phyloP scores from a whole-genome alignment of 2,888 invertebrate genomes.

The Chrysolina oricalcia region DNA sequence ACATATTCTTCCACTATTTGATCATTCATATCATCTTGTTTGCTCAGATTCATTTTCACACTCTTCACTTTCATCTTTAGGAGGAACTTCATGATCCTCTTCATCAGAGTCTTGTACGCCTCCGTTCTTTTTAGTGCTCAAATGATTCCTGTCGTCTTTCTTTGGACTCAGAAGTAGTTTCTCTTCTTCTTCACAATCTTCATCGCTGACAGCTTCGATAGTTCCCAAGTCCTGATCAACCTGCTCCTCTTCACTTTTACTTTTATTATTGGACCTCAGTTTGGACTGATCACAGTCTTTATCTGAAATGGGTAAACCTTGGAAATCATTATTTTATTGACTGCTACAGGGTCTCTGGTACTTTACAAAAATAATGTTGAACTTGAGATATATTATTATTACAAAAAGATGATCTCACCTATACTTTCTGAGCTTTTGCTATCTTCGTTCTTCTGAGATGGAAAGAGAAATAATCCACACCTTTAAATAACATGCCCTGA shows the following conservation, averaged over 20 bases:
- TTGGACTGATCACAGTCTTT: neutral
- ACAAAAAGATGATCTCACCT: conserved; percentile 27
- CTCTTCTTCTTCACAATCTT: conserved; percentile 45
- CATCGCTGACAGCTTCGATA: conserved; percentile 45
- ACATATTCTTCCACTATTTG: neutral
- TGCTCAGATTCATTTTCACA: neutral
- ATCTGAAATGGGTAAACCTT: too few relatives aligned
- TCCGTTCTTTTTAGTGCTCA: conserved; percentile 40
- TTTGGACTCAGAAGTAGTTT: conserved; percentile 41
- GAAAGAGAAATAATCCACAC: too few relatives aligned
- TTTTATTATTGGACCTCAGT: neutral
- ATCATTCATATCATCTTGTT: neutral
- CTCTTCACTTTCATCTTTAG: neutral
- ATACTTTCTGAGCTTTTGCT: conserved; percentile 33
- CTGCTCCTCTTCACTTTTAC: conserved; percentile 18
- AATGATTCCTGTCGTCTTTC: conserved; percentile 32
- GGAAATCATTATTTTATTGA: neutral
- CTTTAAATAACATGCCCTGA: too few relatives aligned
- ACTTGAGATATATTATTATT: neutral
- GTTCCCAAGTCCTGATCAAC: conserved; percentile 16
- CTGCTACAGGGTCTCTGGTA: too few relatives aligned
- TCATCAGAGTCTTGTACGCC: conserved; percentile 26
- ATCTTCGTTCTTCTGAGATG: conserved; percentile 20
- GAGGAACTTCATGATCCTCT: neutral
- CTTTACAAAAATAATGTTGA: too few relatives aligned